Evolutionary conservation across 2,888 invertebrate species (phyloP), one percentile per base, ranked within the genome.

Genomic region (Muschampia plurimacula): DNA sequence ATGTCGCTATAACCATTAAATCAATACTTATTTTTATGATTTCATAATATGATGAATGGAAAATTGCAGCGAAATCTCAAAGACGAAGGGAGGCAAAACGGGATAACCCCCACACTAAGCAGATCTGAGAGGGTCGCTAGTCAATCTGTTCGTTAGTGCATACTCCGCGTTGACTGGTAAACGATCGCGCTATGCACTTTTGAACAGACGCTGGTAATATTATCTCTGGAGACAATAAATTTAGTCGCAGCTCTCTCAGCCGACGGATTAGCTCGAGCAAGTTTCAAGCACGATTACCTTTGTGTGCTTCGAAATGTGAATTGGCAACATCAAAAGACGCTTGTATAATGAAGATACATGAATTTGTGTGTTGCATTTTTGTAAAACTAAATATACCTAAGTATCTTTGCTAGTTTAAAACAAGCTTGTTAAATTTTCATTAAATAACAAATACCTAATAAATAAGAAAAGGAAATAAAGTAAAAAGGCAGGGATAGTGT

Each of bases 121-220:
- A 12, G 52, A 52, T 52, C 52, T 15, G 8, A 52, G 55, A 22
- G 55, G 28, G 28, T 57, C 22, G 57, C 57, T 4, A 57, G 57
- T 60, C 60, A 60, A 60, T 60, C 60, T 36, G 36, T 12, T 60
- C 13, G 60, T 60, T 60, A 39, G 39, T 57, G 57, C 57, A 57
- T 28, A 15, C 22, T 57, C 12, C 76, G 77, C 78, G 80, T 78
- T 76, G 79, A 77, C 80, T 77, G 76, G 78, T 79, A 77, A 81
- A 81, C 80, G 79, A 80, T 79, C 78, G 74, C 67, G 74, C 77
- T 75, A 39, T 80, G 80, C 78, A 81, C 78, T 79, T 79, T 77
- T 79, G 69, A 77, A 75, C 77, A 69, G 79, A 76, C 60, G 72
- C 73, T 74, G 69, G 75, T 76, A 79, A 79, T 77, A 79, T 81